Evolutionary conservation across 2,797 vertebrate species (phyloP).

Genomic region (Gastrophryne carolinensis): DNA sequence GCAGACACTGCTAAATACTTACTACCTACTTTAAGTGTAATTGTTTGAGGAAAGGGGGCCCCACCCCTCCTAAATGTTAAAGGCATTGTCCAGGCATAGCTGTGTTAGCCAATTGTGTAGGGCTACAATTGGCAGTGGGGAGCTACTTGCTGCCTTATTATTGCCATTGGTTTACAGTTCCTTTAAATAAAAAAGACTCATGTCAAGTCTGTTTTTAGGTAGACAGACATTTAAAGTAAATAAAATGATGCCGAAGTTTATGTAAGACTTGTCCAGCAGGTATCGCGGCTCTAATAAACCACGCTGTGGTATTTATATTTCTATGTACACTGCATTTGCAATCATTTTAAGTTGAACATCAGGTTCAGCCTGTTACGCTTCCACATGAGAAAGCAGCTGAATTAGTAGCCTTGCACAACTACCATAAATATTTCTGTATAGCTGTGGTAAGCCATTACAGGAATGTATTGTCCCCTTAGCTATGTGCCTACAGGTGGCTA

Average conservation of each 20-base stretch:
- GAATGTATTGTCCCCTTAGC: neutral
- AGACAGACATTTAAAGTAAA: too few relatives aligned
- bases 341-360: neutral
- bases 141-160: too few relatives aligned
- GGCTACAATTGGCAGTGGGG: too few relatives aligned
- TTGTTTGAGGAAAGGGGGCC: too few relatives aligned
- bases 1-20: too few relatives aligned
- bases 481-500: neutral
- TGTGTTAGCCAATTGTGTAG: too few relatives aligned
- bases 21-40: too few relatives aligned
- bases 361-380: neutral
- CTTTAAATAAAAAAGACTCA: too few relatives aligned
- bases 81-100: too few relatives aligned
- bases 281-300: neutral
- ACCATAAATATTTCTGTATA: neutral
- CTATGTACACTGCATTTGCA: neutral
- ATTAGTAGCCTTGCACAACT: neutral
- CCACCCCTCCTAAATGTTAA: too few relatives aligned
- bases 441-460: neutral
- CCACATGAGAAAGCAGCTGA: neutral
- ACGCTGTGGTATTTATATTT: neutral
- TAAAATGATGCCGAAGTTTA: neutral
- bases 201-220: too few relatives aligned
- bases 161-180: too few relatives aligned
- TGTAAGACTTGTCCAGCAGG: neutral